Evolutionary conservation across 2,113 vertebrate genomes (phyloP).

Genomic region (Rhombomys opimus): DNA sequence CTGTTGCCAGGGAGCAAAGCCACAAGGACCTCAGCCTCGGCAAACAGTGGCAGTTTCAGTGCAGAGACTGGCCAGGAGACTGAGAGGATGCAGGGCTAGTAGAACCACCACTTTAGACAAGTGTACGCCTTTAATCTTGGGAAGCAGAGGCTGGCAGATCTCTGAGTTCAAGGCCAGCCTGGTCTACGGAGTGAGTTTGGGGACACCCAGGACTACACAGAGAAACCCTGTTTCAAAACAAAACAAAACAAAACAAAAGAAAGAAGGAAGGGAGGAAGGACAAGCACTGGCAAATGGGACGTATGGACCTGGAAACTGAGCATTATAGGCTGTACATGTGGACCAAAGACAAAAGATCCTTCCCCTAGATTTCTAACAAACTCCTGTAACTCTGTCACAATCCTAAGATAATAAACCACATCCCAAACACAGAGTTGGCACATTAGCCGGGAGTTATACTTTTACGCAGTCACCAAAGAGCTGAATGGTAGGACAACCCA

Average conservation of each 20-base stretch:
- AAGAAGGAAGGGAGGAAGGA: too few relatives aligned
- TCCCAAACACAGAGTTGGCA: not conserved
- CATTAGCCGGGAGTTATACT: not conserved
- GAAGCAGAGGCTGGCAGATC: too few relatives aligned
- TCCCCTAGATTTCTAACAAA: not conserved
- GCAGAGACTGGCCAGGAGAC: not conserved
- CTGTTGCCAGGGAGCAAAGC: not conserved
- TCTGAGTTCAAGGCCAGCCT: too few relatives aligned
- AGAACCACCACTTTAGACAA: not conserved
- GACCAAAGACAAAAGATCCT: slow-evolving; percentile 17
- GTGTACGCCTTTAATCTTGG: too few relatives aligned
- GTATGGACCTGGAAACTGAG: not conserved
- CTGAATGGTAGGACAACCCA: not conserved
- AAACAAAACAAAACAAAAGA: too few relatives aligned
- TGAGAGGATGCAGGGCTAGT: not conserved
- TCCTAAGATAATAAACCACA: not conserved
- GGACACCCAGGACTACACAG: too few relatives aligned
- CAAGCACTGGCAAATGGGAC: not conserved
- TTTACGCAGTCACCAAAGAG: not conserved
- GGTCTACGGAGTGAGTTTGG: too few relatives aligned
- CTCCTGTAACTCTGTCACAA: not conserved
- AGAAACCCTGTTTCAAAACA: too few relatives aligned
- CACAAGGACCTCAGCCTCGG: not conserved
- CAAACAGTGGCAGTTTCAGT: not conserved
- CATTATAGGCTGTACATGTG: not conserved